A percentile compares a stretch with the other conserved stretches of the same genome.
phyloP scores from a whole-genome alignment of 35 echinoderm and acorn worm genomes.

The Holothuria glaberrima region DNA sequence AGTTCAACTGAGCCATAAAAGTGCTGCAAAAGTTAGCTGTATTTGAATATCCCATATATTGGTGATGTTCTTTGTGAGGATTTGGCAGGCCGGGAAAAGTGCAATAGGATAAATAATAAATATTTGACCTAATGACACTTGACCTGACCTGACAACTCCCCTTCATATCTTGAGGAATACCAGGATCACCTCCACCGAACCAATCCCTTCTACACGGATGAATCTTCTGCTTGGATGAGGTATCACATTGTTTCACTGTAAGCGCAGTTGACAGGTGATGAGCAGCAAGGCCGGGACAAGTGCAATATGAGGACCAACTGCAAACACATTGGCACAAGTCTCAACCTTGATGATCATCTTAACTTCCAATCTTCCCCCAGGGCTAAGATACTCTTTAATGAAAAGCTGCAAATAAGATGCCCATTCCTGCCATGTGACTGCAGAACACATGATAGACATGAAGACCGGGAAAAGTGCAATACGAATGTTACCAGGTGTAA shows the following conservation, averaged over 20 bases:
- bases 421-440: not conserved
- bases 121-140: slow-evolving; percentile 22
- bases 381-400: not conserved
- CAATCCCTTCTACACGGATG: no score
- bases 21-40: no score
- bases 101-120: slow-evolving; percentile 30
- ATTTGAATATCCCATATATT: no score
- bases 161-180: no score
- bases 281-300: slow-evolving; percentile 59
- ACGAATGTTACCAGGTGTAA: not conserved
- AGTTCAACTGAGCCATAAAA: no score
- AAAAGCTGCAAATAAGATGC: not conserved
- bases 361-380: not conserved
- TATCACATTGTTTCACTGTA: not conserved
- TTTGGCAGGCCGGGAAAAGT: slow-evolving; percentile 68
- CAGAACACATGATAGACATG: not conserved
- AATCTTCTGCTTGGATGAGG: no score
- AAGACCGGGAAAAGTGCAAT: slow-evolving; percentile 70
- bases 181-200: no score
- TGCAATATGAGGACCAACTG: slow-evolving; percentile 36
- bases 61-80: not conserved
- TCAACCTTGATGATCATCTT: slow-evolving; percentile 6
- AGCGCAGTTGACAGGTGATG: not conserved
- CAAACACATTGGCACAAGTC: slow-evolving; percentile 49
- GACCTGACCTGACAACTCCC: slow-evolving; percentile 17